Evolutionary conservation across 2,888 invertebrate species (phyloP).

Genomic region (Eristalinus aeneus): DNA sequence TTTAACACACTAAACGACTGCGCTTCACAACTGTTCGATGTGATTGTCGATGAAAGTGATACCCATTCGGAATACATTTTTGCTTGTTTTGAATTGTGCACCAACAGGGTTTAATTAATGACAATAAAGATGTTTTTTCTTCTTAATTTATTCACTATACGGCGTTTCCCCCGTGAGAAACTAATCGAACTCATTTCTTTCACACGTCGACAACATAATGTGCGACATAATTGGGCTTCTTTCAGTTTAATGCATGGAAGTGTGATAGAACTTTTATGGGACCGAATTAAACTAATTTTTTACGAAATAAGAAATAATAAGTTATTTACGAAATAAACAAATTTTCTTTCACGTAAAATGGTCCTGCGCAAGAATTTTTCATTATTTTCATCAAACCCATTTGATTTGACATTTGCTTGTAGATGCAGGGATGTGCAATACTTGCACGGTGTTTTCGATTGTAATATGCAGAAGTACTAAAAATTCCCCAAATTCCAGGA

Average conservation of each 20-base stretch:
- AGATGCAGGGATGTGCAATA: background rate
- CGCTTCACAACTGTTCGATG: conserved; percentile 81
- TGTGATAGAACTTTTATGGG: background rate
- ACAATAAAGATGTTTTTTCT: conserved; percentile 1
- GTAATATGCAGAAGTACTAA: background rate
- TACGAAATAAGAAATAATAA: no score
- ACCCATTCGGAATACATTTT: conserved; percentile 83
- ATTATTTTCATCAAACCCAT: conserved; percentile 19
- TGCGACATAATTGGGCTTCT: conserved; percentile 12
- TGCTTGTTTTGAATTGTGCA: background rate
- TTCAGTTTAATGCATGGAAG: background rate
- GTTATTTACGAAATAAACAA: conserved; percentile 49
- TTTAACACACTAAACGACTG: conserved; percentile 83
- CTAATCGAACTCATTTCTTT: conserved; percentile 45
- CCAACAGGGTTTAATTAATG: conserved; percentile 3
- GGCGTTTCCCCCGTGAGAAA: background rate
- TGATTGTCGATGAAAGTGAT: conserved; percentile 81
- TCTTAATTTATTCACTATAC: conserved; percentile 21
- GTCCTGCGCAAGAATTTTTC: conserved; percentile 25
- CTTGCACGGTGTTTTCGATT: background rate
- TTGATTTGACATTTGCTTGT: background rate
- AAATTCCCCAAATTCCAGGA: no score
- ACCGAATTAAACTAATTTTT: background rate
- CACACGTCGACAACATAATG: conserved; percentile 49
- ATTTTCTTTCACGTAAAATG: conserved; percentile 29